phyloP scores from a whole-genome alignment of 2,797 vertebrate genomes.

The Petrocephalus schoutedeni region DNA sequence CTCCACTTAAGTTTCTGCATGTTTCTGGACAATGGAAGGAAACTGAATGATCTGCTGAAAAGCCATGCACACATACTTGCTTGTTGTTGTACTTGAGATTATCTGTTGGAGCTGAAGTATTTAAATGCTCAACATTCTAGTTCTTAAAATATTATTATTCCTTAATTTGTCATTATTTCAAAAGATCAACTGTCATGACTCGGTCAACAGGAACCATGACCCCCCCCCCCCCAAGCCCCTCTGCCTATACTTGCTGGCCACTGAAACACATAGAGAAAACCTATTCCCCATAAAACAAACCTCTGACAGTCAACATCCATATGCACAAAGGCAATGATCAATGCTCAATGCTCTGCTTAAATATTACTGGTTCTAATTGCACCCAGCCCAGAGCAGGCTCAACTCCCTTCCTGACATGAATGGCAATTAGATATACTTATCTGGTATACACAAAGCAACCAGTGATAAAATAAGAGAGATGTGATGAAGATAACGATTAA shows the following conservation, averaged over 20 bases:
- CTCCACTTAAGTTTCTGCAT: background rate
- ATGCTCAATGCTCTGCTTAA: background rate
- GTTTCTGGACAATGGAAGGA: background rate
- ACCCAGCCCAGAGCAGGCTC: background rate
- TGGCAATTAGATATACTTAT: background rate
- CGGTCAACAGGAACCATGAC: background rate
- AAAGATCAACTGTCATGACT: background rate
- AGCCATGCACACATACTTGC: background rate
- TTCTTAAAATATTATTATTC: background rate
- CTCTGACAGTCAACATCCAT: background rate
- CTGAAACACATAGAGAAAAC: background rate
- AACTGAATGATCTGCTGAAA: background rate
- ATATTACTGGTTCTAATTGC: background rate
- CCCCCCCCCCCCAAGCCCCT: no score
- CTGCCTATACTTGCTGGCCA: background rate
- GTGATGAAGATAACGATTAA: no score
- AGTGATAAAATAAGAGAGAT: background rate
- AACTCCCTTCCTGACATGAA: background rate
- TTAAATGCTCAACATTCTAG: background rate
- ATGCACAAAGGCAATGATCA: background rate
- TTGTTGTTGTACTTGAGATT: background rate
- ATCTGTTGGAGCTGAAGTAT: background rate
- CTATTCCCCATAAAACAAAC: background rate
- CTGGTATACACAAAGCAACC: background rate
- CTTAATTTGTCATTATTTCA: background rate